phyloP scores from a whole-genome alignment of 1,140 invertebrate genomes.

The Saxidomus purpurata region DNA sequence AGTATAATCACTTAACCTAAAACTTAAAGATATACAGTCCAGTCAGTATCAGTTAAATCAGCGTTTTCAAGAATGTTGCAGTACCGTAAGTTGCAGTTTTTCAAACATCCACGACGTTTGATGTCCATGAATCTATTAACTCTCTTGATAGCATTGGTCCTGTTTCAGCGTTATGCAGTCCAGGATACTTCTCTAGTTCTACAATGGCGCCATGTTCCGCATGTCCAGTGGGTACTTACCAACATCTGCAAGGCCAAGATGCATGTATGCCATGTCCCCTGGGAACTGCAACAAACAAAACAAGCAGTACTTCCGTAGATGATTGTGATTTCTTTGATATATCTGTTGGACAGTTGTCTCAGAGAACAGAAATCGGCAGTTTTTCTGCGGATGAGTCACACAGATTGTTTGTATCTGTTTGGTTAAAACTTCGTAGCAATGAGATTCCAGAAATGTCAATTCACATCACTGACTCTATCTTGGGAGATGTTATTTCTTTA shows the following conservation, averaged over 20 bases:
- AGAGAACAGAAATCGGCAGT: background rate
- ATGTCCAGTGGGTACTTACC: slow-evolving; percentile 14
- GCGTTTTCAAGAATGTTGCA: no score
- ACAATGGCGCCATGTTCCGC: slow-evolving; percentile 31
- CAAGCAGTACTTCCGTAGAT: background rate
- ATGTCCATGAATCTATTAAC: no score
- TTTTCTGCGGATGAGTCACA: background rate
- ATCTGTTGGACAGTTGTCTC: background rate
- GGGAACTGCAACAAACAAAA: background rate
- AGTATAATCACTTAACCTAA: no score
- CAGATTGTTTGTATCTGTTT: background rate
- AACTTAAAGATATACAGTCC: no score
- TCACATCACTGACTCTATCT: background rate
- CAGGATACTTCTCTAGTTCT: slow-evolving; percentile 19
- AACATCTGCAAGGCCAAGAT: background rate
- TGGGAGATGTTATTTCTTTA: background rate
- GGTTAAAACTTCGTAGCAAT: background rate
- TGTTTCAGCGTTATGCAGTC: slow-evolving; percentile 30
- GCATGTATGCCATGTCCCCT: background rate
- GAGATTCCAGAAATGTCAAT: background rate
- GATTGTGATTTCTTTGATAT: slow-evolving; percentile 3
- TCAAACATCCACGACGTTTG: no score
- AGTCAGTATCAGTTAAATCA: no score
- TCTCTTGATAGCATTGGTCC: no score
- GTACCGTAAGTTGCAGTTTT: no score